Conservation (phyloP, 2,888 invertebrate genomes). For the Linnaemya tessellans region DNA sequence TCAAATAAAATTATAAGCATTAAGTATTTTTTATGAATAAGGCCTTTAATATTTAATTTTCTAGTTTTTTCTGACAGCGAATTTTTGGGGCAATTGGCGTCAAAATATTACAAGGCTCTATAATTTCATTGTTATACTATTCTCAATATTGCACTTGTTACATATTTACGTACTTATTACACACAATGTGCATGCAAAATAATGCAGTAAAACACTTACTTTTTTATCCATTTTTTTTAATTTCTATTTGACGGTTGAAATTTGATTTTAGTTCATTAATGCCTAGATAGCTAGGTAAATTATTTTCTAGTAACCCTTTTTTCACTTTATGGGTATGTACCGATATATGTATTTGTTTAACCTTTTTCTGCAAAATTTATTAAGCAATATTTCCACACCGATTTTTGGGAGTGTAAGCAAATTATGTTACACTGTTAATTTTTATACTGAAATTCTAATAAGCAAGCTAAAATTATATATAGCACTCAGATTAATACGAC, state of each 20-base stretch:
- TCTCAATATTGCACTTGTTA: too few species aligned
- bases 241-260: neutral
- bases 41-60: too few species aligned
- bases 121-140: too few species aligned
- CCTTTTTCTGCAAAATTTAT: neutral
- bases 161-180: too few species aligned
- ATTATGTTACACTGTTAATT: constrained; percentile 41
- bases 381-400: constrained; percentile 1
- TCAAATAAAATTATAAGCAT: too few species aligned
- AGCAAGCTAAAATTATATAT: constrained; percentile 68
- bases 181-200: too few species aligned
- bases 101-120: too few species aligned
- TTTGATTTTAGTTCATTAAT: too few species aligned
- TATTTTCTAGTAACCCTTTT: neutral
- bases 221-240: constrained; percentile 55
- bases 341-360: neutral
- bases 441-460: constrained; percentile 63
- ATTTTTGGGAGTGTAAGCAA: constrained; percentile 13
- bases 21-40: too few species aligned
- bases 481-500: constrained; percentile 44
- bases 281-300: too few species aligned
- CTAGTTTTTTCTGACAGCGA: too few species aligned
- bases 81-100: too few species aligned
- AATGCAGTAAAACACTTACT: constrained; percentile 60
- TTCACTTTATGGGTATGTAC: neutral